Evolutionary conservation across 2,797 vertebrate species (phyloP).

Genomic region (Nannoperca obscura): DNA sequence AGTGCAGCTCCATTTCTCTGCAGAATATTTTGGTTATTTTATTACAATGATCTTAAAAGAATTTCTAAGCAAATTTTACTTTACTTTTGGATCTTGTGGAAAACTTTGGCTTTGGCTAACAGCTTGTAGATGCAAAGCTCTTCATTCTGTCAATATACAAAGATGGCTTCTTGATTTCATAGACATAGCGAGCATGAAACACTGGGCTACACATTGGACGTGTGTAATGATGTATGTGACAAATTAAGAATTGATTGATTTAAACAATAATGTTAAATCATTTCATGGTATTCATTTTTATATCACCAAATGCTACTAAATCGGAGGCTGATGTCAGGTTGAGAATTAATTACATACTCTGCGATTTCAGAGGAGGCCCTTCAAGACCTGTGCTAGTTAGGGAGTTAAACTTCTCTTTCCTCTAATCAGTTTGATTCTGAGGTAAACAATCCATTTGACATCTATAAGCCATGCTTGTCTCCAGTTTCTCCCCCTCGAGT

Average conservation of each 20-base stretch:
- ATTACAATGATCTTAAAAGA: too few species aligned
- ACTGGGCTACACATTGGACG: not conserved
- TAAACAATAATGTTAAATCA: not conserved
- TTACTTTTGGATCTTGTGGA: too few species aligned
- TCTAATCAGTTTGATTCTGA: conserved; percentile 32
- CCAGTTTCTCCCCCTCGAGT: conserved; percentile 13
- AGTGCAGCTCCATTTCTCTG: conserved; percentile 13
- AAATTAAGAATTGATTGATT: not conserved
- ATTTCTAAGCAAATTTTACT: too few species aligned
- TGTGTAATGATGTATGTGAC: not conserved
- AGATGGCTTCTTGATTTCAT: not conserved
- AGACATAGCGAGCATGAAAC: not conserved
- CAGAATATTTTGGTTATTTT: too few species aligned
- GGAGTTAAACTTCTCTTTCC: conserved; percentile 22
- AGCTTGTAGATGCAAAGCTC: not conserved
- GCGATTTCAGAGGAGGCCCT: conserved; percentile 1
- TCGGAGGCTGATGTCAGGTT: not conserved
- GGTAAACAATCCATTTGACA: conserved; percentile 39
- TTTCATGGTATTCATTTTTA: not conserved
- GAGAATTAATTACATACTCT: not conserved
- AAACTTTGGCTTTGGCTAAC: not conserved
- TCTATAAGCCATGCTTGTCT: conserved; percentile 19
- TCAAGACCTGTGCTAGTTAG: not conserved
- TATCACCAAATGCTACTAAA: not conserved
- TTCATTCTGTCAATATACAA: conserved; percentile 9